These are phyloP conservation scores for Australoheros facetus DNA, from an alignment of 2,797 vertebrate species.

Conservation along the genomic window DNA sequence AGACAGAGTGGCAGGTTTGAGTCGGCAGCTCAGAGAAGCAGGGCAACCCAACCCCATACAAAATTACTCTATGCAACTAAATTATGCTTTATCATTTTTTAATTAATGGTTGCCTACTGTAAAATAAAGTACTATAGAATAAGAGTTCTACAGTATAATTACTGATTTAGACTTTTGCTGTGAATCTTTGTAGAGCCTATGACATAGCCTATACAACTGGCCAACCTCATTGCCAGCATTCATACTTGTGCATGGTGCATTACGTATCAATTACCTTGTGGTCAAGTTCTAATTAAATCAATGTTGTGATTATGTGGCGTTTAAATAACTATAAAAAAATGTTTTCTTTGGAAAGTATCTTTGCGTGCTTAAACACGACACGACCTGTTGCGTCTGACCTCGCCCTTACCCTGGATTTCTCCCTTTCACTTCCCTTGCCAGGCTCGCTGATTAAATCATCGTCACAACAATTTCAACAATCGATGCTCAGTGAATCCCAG, in stretches of 20 bases:
- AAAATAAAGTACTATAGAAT: not conserved
- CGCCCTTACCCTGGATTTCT: constrained; percentile 14
- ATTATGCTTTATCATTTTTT: too few relatives aligned
- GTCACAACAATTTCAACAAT: constrained; percentile 38
- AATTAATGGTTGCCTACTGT: too few relatives aligned
- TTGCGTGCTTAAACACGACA: not conserved
- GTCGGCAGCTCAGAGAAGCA: not conserved
- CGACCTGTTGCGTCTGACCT: constrained; percentile 47
- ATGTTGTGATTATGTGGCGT: not conserved
- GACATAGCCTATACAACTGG: not conserved
- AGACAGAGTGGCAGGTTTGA: not conserved
- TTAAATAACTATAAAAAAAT: too few relatives aligned
- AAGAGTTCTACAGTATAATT: not conserved
- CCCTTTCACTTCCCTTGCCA: not conserved
- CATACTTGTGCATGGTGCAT: not conserved
- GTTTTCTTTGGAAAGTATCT: not conserved
- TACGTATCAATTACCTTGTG: not conserved
- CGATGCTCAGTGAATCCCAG: constrained; percentile 38
- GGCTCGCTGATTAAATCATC: constrained; percentile 33
- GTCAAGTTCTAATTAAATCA: not conserved
- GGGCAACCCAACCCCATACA: not conserved
- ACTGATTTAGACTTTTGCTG: not conserved
- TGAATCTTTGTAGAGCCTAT: not conserved
- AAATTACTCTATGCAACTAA: not conserved
- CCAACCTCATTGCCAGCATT: not conserved